Percentiles rank a stretch among this genome's conserved stretches.
Conservation (phyloP, 2,797 vertebrate species). For the Rhincodon typus region DNA sequence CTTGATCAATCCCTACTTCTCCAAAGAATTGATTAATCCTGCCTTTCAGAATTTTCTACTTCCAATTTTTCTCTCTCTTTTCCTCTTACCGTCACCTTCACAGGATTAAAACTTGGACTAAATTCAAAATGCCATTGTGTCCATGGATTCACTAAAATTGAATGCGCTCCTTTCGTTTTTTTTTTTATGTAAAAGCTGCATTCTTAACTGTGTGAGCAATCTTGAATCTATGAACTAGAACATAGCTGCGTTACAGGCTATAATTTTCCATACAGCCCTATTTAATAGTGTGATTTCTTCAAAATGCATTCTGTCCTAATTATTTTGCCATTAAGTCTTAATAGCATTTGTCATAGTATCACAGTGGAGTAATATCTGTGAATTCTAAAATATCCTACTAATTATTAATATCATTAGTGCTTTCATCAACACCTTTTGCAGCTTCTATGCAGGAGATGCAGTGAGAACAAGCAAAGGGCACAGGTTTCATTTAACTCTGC, state of each 20-base stretch:
- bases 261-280: neutral
- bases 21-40: no score
- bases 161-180: neutral
- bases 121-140: neutral
- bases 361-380: neutral
- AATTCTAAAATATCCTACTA: neutral
- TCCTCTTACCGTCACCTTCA: no score
- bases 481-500: neutral
- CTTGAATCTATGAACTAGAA: neutral
- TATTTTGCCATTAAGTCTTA: neutral
- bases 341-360: neutral
- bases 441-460: neutral
- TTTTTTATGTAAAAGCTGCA: neutral
- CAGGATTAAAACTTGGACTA: no score
- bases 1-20: no score
- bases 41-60: neutral
- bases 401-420: conserved; percentile 1
- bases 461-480: neutral
- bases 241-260: neutral
- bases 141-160: neutral
- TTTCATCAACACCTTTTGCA: conserved; percentile 17
- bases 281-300: neutral
- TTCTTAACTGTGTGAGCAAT: neutral
- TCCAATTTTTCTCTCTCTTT: neutral
- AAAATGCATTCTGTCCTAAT: conserved; percentile 1